Percentiles rank a stretch among this genome's conserved stretches.
Conservation (phyloP, 2,113 vertebrate genomes). For the Lepus europaeus region DNA sequence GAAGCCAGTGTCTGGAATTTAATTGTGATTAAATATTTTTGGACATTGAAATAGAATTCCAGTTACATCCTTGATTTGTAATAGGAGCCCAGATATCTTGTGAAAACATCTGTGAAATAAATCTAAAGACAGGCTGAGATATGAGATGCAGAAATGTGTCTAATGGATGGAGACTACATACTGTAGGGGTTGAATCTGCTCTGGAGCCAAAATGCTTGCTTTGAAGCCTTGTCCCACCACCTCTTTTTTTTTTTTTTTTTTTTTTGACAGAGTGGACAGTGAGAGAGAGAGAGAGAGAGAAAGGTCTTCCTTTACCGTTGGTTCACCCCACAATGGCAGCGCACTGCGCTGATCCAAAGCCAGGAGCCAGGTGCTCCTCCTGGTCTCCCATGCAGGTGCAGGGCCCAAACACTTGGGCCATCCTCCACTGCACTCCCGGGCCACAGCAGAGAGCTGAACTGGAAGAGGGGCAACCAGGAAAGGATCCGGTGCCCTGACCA, state of each 20-base stretch:
- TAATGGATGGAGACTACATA: background rate
- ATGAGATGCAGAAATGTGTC: background rate
- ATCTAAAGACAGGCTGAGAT: background rate
- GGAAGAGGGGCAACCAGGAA: too few species aligned
- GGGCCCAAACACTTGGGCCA: too few species aligned
- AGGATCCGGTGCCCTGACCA: too few species aligned
- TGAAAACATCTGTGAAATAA: background rate
- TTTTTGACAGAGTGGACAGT: too few species aligned
- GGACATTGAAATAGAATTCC: slow-evolving; percentile 1
- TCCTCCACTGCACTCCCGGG: too few species aligned
- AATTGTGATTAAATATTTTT: background rate
- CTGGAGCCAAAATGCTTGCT: background rate
- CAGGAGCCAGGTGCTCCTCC: too few species aligned
- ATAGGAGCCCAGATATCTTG: background rate
- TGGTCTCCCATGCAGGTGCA: too few species aligned
- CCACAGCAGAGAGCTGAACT: too few species aligned
- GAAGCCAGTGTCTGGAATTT: background rate
- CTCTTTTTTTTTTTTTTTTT: background rate
- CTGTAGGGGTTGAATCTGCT: background rate
- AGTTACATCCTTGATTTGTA: slow-evolving; percentile 3
- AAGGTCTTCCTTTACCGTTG: too few species aligned
- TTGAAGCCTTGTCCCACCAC: background rate
- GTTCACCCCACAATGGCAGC: too few species aligned
- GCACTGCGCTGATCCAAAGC: too few species aligned
- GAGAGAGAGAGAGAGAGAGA: too few species aligned